These are phyloP conservation scores for Cyclophora albipunctata DNA, from an alignment of 2,888 invertebrate species.

Conservation along the genomic window DNA sequence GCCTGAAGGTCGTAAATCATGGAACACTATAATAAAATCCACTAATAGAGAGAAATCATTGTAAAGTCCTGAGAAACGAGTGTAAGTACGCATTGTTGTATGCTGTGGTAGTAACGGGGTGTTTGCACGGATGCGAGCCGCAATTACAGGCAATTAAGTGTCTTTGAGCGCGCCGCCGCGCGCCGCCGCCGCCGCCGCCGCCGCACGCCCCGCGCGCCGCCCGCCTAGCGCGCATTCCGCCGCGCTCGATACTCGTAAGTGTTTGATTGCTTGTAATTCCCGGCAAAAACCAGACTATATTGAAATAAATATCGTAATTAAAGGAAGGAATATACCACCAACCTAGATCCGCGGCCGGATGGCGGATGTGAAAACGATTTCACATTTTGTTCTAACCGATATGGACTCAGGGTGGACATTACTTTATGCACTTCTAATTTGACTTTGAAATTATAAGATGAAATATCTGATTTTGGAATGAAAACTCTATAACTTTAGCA, in stretches of 20 bases:
- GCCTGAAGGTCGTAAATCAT: too few relatives aligned
- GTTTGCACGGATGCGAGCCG: constrained; percentile 10
- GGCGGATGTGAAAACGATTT: background rate
- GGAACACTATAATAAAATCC: too few relatives aligned
- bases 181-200: background rate
- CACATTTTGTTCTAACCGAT: too few relatives aligned
- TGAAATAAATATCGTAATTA: background rate
- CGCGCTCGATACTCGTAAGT: constrained; percentile 2
- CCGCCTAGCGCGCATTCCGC: constrained; percentile 6
- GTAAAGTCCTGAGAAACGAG: too few relatives aligned
- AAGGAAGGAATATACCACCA: background rate
- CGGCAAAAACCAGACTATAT: background rate
- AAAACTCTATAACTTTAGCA: too few relatives aligned
- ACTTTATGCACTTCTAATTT: too few relatives aligned
- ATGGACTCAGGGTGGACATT: too few relatives aligned
- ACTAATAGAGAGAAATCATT: too few relatives aligned
- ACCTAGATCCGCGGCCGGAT: background rate
- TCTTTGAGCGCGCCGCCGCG: constrained; percentile 4
- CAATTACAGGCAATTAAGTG: constrained; percentile 12
- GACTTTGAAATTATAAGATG: too few relatives aligned
- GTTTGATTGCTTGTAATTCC: background rate
- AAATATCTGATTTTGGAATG: too few relatives aligned
- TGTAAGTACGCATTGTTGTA: too few relatives aligned
- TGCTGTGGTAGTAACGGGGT: background rate
- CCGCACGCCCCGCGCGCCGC: constrained; percentile 1